Conservation (phyloP, 2,113 vertebrate species). For the Ptilorrhoa leucosticta region DNA sequence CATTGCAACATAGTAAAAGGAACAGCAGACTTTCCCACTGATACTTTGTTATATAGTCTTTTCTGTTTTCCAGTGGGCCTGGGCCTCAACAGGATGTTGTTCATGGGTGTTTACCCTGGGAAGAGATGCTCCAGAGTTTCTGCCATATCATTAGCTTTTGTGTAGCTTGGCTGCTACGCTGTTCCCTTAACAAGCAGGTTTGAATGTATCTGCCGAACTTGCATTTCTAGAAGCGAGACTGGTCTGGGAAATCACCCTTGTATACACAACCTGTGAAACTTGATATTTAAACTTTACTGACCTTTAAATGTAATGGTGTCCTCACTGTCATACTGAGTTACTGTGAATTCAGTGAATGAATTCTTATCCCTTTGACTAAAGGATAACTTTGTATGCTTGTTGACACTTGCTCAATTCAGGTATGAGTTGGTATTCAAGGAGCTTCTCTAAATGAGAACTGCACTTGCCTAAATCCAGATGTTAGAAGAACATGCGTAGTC, state of each 20-base stretch:
- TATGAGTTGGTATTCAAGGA: background rate
- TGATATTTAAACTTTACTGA: background rate
- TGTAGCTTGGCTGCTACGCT: background rate
- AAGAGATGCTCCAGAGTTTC: background rate
- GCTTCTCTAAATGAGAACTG: background rate
- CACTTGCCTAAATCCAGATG: background rate
- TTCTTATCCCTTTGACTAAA: background rate
- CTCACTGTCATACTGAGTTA: background rate
- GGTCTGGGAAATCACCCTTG: background rate
- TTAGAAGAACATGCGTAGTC: background rate
- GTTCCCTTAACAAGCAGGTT: background rate
- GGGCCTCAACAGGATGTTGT: background rate
- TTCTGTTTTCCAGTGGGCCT: background rate
- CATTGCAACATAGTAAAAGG: background rate
- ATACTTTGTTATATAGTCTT: background rate
- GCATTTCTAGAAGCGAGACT: background rate
- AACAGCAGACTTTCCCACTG: background rate
- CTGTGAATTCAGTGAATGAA: background rate
- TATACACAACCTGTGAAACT: background rate
- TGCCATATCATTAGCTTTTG: background rate
- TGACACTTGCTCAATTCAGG: background rate
- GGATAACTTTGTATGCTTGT: background rate
- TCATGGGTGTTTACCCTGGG: accelerated
- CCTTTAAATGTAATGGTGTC: background rate
- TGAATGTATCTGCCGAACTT: background rate